Conservation (phyloP, 2,888 invertebrate genomes). For the Trissoscelio sp. region DNA sequence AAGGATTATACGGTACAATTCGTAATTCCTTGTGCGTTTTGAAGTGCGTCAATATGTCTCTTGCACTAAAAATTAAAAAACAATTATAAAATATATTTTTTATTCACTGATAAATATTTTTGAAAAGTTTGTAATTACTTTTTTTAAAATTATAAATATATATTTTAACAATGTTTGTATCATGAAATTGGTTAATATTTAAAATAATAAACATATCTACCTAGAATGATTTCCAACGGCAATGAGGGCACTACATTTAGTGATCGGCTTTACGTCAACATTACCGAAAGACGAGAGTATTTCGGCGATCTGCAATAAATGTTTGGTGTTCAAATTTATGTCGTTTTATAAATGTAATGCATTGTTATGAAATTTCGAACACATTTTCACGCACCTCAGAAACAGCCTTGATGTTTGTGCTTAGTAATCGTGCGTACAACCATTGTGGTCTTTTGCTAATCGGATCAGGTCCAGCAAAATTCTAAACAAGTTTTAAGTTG, state of each 20-base stretch:
- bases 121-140: no score
- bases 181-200: no score
- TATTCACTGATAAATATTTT: background rate
- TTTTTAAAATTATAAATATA: no score
- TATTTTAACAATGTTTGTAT: no score
- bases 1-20: conserved; percentile 44
- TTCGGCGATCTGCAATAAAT: conserved; percentile 84
- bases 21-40: conserved; percentile 27
- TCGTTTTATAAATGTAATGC: background rate
- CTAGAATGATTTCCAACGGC: conserved; percentile 86
- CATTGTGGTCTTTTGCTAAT: conserved; percentile 84
- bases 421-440: conserved; percentile 82
- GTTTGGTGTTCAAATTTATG: background rate
- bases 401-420: conserved; percentile 60
- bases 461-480: conserved; percentile 85
- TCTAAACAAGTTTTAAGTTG: conserved; percentile 78
- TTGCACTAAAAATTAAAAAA: conserved; percentile 27
- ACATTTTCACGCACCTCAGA: conserved; percentile 66
- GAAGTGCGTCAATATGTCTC: conserved; percentile 49
- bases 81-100: background rate
- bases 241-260: conserved; percentile 85
- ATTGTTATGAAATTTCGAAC: background rate
- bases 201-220: conserved; percentile 84
- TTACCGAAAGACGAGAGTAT: conserved; percentile 86
- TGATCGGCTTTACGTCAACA: conserved; percentile 86